Evolutionary conservation across 2,888 invertebrate species (phyloP).

Genomic region (Argyresthia albistria): DNA sequence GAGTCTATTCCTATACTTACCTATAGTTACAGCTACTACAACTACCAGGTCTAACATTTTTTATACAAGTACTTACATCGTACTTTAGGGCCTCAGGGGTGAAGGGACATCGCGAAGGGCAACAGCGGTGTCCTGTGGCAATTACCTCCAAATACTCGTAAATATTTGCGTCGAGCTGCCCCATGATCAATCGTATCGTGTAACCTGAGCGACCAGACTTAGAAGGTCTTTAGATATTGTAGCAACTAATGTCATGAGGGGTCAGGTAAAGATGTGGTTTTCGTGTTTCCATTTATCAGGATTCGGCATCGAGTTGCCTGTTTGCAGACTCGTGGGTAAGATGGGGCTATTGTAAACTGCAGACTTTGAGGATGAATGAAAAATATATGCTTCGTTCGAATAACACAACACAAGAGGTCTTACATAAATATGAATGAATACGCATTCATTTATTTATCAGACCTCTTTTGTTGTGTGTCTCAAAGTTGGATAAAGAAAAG

Average conservation of each 20-base stretch:
- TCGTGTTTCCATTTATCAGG: conserved; percentile 43
- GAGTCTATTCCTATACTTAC: no score
- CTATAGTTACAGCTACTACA: no score
- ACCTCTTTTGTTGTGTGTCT: no score
- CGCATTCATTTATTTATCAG: no score
- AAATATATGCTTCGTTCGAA: no score
- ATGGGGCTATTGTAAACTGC: conserved; percentile 19
- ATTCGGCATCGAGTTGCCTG: conserved; percentile 49
- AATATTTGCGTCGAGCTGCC: conserved; percentile 38
- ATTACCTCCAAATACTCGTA: conserved; percentile 32
- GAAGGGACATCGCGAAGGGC: neutral
- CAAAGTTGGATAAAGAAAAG: no score
- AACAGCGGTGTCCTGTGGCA: conserved; percentile 45
- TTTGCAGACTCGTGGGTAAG: conserved; percentile 47
- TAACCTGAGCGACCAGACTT: conserved; percentile 39
- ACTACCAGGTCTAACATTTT: no score
- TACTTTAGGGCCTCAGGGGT: neutral
- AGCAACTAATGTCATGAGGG: conserved; percentile 6
- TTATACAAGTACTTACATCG: neutral
- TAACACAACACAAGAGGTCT: no score
- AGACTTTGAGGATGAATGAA: no score
- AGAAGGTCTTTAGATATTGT: conserved; percentile 5
- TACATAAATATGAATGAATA: no score
- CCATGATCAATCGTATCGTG: conserved; percentile 55
- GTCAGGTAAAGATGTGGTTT: conserved; percentile 36